Base-by-base conservation (phyloP, 2,113 vertebrate species). In the Tonatia bakeri region DNA sequence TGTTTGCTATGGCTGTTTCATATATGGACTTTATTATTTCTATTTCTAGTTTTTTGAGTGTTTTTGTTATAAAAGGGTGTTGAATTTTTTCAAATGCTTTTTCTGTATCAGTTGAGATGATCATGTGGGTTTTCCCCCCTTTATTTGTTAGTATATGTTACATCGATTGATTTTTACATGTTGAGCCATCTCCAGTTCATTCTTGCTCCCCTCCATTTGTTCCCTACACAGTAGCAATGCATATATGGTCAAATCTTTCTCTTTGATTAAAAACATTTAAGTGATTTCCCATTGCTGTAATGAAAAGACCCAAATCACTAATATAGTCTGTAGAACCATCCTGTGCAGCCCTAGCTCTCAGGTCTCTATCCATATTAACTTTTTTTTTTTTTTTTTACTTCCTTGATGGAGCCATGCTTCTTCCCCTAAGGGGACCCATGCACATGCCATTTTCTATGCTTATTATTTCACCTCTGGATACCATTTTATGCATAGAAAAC, bases 191-290 rank as follows among this genome's bases (percentile, higher is more conserved):
- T 54, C 28, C n/a, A 28, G 64, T 82, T 28, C 36, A 28, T 73
- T 88, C 52, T 82, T 91, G 67, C 1, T 73, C 16, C 24, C 7
- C 7, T 91, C 40, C 24, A 16, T 76, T 91, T 59, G 10, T 24
- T 22, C 17, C 40, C 7, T 31, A 72, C 1, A n/a, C 13, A 70
- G 40, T 72, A 79, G 40, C 14, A 33, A 20, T 81, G 26, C 61
- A 93, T 38, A 38, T 87, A 26, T 47, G 47, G 77, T 56, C 19
- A 59, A 36, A 24, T 81, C n/a, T 82, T 88, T 81, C 36, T 40
- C n/a, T 87, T 59, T 75, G 43, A 73, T 75, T 89, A 72, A 94
- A 94, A 82, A 88, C 26, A 38, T 36, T 94, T 73, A 82, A 84
- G 79, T 83, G 31, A 22, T 90, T 83, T 54, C 56, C 69, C 56